These are phyloP conservation scores for Mormyrus lacerda DNA, from an alignment of 2,113 vertebrate genomes.

Conservation along the genomic window DNA sequence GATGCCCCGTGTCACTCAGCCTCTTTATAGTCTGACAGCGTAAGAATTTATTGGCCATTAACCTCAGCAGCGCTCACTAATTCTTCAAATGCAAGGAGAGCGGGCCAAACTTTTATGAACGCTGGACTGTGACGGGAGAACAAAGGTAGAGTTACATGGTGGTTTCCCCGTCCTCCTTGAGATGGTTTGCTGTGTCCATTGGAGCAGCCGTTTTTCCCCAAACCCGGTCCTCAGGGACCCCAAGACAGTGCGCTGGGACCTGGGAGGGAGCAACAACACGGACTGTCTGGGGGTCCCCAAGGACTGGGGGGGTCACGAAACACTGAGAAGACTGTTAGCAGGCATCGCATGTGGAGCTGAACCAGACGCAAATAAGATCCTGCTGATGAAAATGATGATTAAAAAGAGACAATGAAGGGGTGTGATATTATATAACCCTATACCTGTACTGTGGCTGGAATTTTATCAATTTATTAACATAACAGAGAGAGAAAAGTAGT, in stretches of 20 bases:
- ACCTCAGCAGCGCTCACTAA: neutral
- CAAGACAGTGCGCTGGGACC: neutral
- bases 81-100: neutral
- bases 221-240: neutral
- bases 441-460: neutral
- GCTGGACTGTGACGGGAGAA: neutral
- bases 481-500: neutral
- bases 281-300: neutral
- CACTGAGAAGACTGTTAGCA: neutral
- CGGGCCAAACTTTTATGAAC: neutral
- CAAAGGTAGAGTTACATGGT: neutral
- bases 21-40: neutral
- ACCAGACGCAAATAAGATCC: neutral
- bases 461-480: neutral
- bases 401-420: neutral
- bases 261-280: neutral
- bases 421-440: neutral
- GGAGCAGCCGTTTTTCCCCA: neutral
- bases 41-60: neutral
- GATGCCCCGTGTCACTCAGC: neutral
- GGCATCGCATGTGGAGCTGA: neutral
- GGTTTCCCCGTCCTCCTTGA: neutral
- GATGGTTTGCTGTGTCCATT: neutral
- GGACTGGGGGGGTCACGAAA: neutral
- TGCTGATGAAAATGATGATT: neutral